Conservation (phyloP, 2,113 vertebrate genomes). For the Psittacus erithacus region DNA sequence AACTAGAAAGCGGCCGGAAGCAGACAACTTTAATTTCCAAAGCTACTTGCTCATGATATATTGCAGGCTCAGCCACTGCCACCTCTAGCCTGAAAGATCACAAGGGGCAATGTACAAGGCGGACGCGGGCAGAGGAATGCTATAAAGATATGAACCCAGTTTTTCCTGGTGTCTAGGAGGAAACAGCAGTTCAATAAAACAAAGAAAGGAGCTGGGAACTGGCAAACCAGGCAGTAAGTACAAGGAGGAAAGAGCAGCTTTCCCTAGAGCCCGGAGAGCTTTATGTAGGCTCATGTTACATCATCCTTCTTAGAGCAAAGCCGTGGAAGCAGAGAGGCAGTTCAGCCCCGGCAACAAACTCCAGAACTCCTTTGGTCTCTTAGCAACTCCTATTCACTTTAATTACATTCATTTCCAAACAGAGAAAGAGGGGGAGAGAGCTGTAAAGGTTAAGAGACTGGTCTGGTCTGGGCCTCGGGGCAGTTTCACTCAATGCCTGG, state of each 20-base stretch:
- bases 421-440: constrained; percentile 20
- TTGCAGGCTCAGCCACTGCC: neutral
- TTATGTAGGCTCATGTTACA: neutral
- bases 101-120: neutral
- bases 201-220: neutral
- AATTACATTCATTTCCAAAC: constrained; percentile 54
- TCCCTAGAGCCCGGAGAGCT: neutral
- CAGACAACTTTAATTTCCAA: neutral
- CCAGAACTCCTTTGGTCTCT: constrained; percentile 55
- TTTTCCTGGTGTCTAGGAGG: neutral
- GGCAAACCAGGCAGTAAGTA: neutral
- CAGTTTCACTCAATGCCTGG: neutral
- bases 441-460: neutral
- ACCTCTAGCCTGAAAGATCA: neutral
- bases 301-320: neutral
- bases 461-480: neutral
- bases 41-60: neutral
- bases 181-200: neutral
- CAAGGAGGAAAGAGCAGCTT: neutral
- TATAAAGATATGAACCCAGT: neutral
- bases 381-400: constrained; percentile 62
- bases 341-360: constrained; percentile 54
- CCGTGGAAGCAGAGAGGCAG: constrained; percentile 2
- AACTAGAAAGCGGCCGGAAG: neutral
- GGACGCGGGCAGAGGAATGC: neutral